Evolutionary conservation across 2,888 invertebrate genomes (phyloP).

Genomic region (Nephrotoma flavescens): DNA sequence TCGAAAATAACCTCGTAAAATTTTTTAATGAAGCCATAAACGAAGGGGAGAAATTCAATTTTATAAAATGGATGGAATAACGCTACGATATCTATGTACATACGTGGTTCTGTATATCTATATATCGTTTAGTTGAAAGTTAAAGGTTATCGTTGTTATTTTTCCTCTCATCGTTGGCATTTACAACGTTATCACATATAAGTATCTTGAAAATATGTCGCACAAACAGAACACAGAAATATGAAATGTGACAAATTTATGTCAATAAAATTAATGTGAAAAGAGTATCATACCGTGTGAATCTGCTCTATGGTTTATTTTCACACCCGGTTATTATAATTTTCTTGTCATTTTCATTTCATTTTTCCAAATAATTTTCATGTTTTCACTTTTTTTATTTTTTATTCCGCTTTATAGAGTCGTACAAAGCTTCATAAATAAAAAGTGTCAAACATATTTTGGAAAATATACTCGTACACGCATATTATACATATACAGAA

Average conservation of each 20-base stretch:
- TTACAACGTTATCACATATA: not conserved
- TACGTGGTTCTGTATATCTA: not conserved
- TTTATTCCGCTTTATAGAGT: not conserved
- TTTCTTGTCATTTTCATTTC: not conserved
- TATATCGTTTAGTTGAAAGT: not conserved
- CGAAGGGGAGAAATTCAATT: not conserved
- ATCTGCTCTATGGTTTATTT: not conserved
- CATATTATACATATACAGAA: not conserved
- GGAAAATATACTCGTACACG: not conserved
- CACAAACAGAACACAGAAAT: not conserved
- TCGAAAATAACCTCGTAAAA: not conserved
- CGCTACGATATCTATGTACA: not conserved
- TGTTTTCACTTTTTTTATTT: not conserved
- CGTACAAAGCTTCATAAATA: not conserved
- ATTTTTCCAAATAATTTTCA: not conserved
- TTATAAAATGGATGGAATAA: not conserved
- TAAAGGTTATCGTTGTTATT: not conserved
- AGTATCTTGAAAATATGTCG: not conserved
- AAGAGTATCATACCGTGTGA: not conserved
- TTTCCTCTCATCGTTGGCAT: not conserved
- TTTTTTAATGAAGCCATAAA: not conserved
- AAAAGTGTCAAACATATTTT: not conserved
- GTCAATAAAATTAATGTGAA: not conserved
- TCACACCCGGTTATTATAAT: not conserved
- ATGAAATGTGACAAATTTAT: not conserved